Conservation (phyloP, 2,113 vertebrate genomes). For the Laticauda laticaudata region DNA sequence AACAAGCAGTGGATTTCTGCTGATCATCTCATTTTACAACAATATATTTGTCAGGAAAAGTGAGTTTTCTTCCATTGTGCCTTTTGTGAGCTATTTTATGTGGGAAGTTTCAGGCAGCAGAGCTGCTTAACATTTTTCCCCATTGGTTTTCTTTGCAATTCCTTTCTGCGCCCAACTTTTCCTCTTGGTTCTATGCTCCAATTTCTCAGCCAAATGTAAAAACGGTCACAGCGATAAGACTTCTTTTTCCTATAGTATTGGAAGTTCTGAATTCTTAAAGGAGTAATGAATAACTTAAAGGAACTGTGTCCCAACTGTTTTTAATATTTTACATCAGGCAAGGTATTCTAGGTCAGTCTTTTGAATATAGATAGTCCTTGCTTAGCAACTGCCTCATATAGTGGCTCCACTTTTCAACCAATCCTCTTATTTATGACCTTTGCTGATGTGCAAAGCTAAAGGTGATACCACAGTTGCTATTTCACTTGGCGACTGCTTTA, state of each 20-base stretch:
- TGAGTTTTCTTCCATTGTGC: background rate
- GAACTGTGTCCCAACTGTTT: background rate
- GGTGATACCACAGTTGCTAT: background rate
- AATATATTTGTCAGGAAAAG: background rate
- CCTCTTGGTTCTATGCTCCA: background rate
- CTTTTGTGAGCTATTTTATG: background rate
- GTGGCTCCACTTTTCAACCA: background rate
- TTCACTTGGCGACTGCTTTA: background rate
- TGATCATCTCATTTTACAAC: background rate
- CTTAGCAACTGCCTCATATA: background rate
- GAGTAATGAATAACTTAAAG: background rate
- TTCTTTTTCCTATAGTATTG: background rate
- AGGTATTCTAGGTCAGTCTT: background rate
- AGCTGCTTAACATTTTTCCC: background rate
- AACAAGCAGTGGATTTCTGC: background rate
- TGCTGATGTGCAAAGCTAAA: background rate
- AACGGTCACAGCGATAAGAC: background rate
- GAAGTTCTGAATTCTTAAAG: background rate
- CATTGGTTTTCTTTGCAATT: background rate
- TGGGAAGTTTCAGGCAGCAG: accelerated
- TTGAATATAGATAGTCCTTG: background rate
- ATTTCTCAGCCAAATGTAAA: background rate
- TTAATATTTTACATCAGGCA: background rate
- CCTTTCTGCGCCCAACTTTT: background rate
- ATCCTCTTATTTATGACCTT: background rate